These are phyloP conservation scores for Protobothrops mucrosquamatus DNA, from an alignment of 2,113 vertebrate species.

Conservation along the genomic window DNA sequence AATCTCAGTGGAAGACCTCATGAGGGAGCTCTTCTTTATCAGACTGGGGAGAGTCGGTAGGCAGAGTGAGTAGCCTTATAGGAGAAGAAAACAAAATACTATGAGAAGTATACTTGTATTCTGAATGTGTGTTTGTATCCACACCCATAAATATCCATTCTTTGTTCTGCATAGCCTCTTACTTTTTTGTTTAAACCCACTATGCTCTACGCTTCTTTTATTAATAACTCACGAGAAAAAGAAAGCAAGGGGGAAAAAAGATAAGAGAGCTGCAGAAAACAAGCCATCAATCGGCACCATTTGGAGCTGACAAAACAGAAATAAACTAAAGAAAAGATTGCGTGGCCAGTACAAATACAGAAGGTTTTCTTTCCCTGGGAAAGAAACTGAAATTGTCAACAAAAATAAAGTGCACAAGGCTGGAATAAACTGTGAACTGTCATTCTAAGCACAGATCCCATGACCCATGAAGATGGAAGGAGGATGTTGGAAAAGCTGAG, in stretches of 20 bases:
- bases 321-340: neutral
- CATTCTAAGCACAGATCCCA: neutral
- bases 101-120: neutral
- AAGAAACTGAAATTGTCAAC: neutral
- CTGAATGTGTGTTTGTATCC: neutral
- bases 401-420: neutral
- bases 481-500: neutral
- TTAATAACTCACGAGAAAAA: neutral
- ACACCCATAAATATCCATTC: neutral
- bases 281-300: neutral
- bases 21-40: neutral
- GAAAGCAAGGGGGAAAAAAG: neutral
- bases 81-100: neutral
- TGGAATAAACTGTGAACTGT: neutral
- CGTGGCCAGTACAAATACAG: neutral
- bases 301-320: neutral
- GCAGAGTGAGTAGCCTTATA: neutral
- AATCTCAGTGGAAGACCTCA: neutral
- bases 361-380: neutral
- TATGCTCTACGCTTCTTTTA: neutral
- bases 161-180: neutral
- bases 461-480: neutral
- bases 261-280: neutral
- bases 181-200: neutral
- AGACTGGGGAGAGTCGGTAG: neutral